Conservation (phyloP, 2,113 vertebrate genomes). For the Muscicapa adusta region DNA sequence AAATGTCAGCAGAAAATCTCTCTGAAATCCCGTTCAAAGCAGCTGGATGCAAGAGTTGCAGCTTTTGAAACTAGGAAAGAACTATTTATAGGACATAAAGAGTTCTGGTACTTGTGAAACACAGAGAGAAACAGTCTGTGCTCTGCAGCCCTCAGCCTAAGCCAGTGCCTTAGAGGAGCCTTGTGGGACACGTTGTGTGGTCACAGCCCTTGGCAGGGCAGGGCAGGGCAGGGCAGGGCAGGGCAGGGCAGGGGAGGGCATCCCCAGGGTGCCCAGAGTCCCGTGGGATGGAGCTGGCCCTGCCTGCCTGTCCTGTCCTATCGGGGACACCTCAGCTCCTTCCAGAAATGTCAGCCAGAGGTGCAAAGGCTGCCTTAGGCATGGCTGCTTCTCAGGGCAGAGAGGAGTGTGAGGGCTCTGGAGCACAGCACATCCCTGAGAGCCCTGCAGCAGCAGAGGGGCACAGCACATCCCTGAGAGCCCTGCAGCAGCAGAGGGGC, state of each 20-base stretch:
- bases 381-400: neutral
- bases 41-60: neutral
- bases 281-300: fast-evolving
- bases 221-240: fast-evolving
- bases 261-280: fast-evolving
- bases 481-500: neutral
- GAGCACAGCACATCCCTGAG: too few species aligned
- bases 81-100: neutral
- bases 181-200: fast-evolving
- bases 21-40: neutral
- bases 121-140: neutral
- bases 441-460: neutral
- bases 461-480: too few species aligned
- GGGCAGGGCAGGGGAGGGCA: neutral
- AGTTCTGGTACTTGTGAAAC: neutral
- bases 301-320: neutral
- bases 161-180: fast-evolving
- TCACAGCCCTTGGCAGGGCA: neutral
- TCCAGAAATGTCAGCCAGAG: neutral
- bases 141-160: neutral
- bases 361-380: fast-evolving
- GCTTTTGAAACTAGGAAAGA: neutral
- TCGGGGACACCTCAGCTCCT: neutral
- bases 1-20: neutral
- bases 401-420: fast-evolving